Evolutionary conservation across 2,797 vertebrate genomes (phyloP), one percentile per base, ranked within the genome.

Genomic region (Phrynocephalus forsythii): DNA sequence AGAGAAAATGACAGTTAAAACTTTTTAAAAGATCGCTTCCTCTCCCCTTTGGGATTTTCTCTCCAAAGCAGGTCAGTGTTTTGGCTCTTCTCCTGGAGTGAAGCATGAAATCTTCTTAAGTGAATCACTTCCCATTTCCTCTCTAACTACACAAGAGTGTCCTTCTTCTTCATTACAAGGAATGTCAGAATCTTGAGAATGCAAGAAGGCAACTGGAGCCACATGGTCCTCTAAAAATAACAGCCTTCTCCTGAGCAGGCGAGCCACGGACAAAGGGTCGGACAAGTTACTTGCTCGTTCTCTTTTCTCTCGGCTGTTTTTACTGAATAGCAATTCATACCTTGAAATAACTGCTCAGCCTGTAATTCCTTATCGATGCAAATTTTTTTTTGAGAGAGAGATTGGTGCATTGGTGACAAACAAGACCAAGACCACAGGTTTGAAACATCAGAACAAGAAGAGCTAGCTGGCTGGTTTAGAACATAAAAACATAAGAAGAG

Each of bases 51-150:
- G 86, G 92, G 88, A 94, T 95, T 93, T 91, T 87, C 69, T 95
- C 79, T 94, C 82, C 84, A 93, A 95, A 96, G 80, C 83, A 94
- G 92, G 94, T 87, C 71, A 94, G 91, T 93, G 94, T 92, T 92
- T 92, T 91, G 94, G 84, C 90, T 85, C 90, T 92, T 91, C 93
- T 94, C 89, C 80, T 94, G 89, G 85, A 95, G 89, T 69, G 88
- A 95, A 96, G 92, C 94, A 90, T 95, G 93, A 96, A 96, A 96
- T 96, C 87, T 50, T 28, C 94, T 96, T 92, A 95, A 95, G 93
- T 88, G 90, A 91, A 93, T 90, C 24, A 38, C 91, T 96, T 95
- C 91, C 90, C 83, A 83, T 95, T 95, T 94, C 90, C 89, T 92
- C 82, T 85, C 88, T 75, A 83, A 82, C 86, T 94, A 87, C 91